Percentiles rank a stretch among this genome's conserved stretches.
phyloP scores from a whole-genome alignment of 2,888 invertebrate genomes.

The Lysandra bellargus region DNA sequence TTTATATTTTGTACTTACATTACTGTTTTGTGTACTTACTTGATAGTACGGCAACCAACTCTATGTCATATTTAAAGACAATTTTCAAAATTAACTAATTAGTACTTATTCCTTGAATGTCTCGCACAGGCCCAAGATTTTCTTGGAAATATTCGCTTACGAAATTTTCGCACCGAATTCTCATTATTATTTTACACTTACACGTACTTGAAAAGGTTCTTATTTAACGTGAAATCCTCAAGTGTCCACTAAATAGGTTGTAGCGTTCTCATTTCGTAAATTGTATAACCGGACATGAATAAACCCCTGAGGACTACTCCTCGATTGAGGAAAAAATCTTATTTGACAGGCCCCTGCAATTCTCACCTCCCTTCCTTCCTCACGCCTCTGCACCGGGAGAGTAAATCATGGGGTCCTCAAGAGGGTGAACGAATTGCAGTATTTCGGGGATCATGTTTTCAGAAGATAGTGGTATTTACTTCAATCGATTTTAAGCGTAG shows the following conservation, averaged over 20 bases:
- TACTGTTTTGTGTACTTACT: background rate
- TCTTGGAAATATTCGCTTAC: background rate
- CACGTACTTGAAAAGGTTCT: conserved; percentile 16
- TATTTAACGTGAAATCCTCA: conserved; percentile 16
- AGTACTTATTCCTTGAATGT: background rate
- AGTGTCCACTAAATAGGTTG: conserved; percentile 39
- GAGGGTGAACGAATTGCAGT: conserved; percentile 30
- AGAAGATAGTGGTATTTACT: conserved; percentile 24
- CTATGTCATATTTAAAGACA: background rate
- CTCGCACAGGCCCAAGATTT: background rate
- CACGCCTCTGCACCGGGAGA: conserved; percentile 47
- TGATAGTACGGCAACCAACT: background rate
- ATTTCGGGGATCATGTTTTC: conserved; percentile 14
- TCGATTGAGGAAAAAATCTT: conserved; percentile 78
- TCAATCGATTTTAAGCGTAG: background rate
- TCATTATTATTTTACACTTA: conserved; percentile 15
- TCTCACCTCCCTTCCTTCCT: conserved; percentile 61
- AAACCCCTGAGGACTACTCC: conserved; percentile 48
- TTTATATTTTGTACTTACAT: background rate
- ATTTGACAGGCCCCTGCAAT: conserved; percentile 71
- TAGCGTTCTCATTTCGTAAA: conserved; percentile 54
- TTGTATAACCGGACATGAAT: conserved; percentile 63
- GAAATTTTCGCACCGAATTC: background rate
- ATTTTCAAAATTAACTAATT: background rate
- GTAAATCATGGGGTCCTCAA: conserved; percentile 51